phyloP scores from a whole-genome alignment of 1,140 invertebrate species.

The Potamilus streckersoni region DNA sequence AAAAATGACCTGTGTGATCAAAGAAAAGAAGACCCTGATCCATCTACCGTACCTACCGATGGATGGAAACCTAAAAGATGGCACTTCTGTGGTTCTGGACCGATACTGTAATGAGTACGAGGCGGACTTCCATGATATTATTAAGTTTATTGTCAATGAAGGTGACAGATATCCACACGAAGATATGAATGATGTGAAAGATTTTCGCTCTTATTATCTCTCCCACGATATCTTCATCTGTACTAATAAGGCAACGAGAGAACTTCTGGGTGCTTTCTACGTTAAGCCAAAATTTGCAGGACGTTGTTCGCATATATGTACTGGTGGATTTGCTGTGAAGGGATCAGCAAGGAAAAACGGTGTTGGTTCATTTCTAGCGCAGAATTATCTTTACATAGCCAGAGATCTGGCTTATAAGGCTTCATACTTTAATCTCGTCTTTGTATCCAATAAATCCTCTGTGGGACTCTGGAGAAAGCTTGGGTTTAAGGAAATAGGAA shows the following conservation, averaged over 20 bases:
- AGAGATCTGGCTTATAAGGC: conserved; percentile 40
- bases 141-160: conserved; percentile 42
- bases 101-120: conserved; percentile 24
- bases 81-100: conserved; percentile 12
- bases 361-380: conserved; percentile 40
- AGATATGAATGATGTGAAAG: conserved; percentile 27
- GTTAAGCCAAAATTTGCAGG: conserved; percentile 60
- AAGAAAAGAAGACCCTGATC: conserved; percentile 22
- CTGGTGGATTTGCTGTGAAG: conserved; percentile 46
- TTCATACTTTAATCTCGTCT: conserved; percentile 55
- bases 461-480: conserved; percentile 44
- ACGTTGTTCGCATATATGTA: conserved; percentile 49
- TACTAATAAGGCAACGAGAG: conserved; percentile 5
- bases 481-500: conserved; percentile 52
- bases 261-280: conserved; percentile 49
- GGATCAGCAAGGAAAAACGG: conserved; percentile 35
- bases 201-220: conserved; percentile 50
- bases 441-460: conserved; percentile 38
- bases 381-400: conserved; percentile 36
- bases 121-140: conserved; percentile 34
- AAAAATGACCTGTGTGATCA: conserved; percentile 32
- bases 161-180: conserved; percentile 55
- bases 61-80: conserved; percentile 16
- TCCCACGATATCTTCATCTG: conserved; percentile 49
- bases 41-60: conserved; percentile 22